Percentiles rank a stretch among this genome's conserved stretches.
Evolutionary conservation across 2,888 invertebrate species (phyloP).

Genomic region (Zhuqinia jingwanae): DNA sequence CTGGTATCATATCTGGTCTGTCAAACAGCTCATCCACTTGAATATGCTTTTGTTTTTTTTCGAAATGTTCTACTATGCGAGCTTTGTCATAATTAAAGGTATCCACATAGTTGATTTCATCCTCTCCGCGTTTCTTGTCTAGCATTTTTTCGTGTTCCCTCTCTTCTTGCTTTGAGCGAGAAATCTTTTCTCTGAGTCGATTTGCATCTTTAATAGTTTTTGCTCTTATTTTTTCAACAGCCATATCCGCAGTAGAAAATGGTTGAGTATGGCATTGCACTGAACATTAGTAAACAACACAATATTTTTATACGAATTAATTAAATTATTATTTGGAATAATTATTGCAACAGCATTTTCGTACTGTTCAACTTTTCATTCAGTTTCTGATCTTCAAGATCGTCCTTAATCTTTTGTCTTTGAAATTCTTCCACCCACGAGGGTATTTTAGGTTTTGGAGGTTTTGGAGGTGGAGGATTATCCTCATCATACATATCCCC

Average conservation of each 20-base stretch:
- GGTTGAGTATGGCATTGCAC: neutral
- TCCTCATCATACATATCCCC: neutral
- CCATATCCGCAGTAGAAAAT: conserved; percentile 26
- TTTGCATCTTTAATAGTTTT: neutral
- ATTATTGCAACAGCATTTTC: no score
- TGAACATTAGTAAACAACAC: no score
- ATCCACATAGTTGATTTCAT: conserved; percentile 46
- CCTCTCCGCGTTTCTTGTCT: conserved; percentile 38
- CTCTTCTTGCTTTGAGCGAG: conserved; percentile 34
- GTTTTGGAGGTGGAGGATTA: no score
- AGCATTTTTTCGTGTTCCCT: neutral
- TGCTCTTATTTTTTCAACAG: conserved; percentile 48
- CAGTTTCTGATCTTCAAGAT: no score
- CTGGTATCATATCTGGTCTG: neutral
- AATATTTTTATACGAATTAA: no score
- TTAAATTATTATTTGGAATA: no score
- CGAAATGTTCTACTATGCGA: conserved; percentile 10
- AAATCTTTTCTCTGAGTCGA: conserved; percentile 28
- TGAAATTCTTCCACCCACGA: neutral
- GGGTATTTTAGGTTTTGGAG: no score
- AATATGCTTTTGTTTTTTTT: conserved; percentile 19
- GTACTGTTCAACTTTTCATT: no score
- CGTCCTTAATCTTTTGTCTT: neutral
- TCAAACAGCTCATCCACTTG: conserved; percentile 48
- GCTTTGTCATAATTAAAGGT: conserved; percentile 48